Evolutionary conservation across 2,113 vertebrate species (phyloP).

Genomic region (Dromaius novaehollandiae): DNA sequence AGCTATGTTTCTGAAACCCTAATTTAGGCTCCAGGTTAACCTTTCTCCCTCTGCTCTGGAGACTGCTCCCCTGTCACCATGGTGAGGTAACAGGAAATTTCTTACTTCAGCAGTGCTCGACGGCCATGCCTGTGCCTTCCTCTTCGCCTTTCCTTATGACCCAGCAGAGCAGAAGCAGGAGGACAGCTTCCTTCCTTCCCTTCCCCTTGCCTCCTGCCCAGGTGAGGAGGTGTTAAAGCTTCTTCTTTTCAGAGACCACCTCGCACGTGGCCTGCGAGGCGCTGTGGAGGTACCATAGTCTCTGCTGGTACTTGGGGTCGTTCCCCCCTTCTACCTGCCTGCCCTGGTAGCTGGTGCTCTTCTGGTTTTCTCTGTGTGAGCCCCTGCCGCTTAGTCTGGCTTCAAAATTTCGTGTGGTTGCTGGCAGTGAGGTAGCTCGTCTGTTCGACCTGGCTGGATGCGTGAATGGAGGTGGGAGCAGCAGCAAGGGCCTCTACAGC

Average conservation of each 20-base stretch:
- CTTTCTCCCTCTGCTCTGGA: neutral
- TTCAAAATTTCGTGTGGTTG: neutral
- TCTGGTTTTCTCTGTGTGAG: neutral
- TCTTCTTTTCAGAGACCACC: neutral
- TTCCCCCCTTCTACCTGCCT: neutral
- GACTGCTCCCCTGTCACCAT: neutral
- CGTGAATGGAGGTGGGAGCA: neutral
- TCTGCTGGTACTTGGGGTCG: neutral
- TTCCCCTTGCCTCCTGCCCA: neutral
- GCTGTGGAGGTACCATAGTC: neutral
- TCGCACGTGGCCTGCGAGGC: neutral
- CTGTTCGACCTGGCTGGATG: neutral
- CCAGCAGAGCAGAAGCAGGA: neutral
- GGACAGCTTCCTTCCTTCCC: neutral
- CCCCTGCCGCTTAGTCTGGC: neutral
- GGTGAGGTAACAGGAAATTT: neutral
- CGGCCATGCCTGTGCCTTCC: neutral
- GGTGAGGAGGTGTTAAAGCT: neutral
- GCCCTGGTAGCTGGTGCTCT: too few relatives aligned
- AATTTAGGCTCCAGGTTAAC: conserved; percentile 61
- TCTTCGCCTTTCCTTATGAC: neutral
- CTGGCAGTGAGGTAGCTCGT: neutral
- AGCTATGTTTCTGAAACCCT: conserved; percentile 51
- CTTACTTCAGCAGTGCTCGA: neutral
- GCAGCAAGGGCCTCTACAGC: too few relatives aligned